Base-by-base conservation (phyloP, 2,113 vertebrate genomes). In the Enhydra lutris region DNA sequence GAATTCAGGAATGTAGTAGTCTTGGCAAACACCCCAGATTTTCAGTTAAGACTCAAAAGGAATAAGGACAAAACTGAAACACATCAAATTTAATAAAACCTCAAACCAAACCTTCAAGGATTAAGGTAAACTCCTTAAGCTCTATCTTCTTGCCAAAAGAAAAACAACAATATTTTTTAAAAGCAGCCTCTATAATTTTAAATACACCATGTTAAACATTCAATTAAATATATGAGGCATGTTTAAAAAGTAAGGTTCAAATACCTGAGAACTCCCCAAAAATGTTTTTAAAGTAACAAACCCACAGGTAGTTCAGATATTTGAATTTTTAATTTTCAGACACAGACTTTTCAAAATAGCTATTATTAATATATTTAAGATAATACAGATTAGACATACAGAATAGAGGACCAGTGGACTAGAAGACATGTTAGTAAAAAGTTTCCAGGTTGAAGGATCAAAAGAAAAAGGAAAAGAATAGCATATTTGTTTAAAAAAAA, bases 11-110 rank as follows among this genome's bases (percentile, higher is more conserved):
- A 94, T 82, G 55, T 6, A 82, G 34, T 67, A 57, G 69, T 18
- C 57, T 50, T 91, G 80, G 76, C 63, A 94, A 91, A 85, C 24
- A 86, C 7, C 71, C 36, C 15, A 42, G 21, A 15, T 73, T 82
- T 94, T 94, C 81, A 95, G 23, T 20, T 39, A 74, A 97, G 45
- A 95, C n/a, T 36, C 21, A 50, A 82, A 95, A 95, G 57, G 50
- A 95, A 12, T 18, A 91, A 87, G 34, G 39, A 86, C 50, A 89
- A 96, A 89, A 95, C 39, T 65, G 71, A 93, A 89, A 94, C 45
- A 78, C 31, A 96, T 83, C 24, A 63, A 18, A 69, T 52, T 94
- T 65, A 93, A 95, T 45, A 80, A 90, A 97, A 90, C 69, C 24
- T 91, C 67, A 97, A 91, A 83, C 6, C 21, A 86, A 95, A 91